phyloP scores from a whole-genome alignment of 2,888 invertebrate species.

The Odontocolon sp. region DNA sequence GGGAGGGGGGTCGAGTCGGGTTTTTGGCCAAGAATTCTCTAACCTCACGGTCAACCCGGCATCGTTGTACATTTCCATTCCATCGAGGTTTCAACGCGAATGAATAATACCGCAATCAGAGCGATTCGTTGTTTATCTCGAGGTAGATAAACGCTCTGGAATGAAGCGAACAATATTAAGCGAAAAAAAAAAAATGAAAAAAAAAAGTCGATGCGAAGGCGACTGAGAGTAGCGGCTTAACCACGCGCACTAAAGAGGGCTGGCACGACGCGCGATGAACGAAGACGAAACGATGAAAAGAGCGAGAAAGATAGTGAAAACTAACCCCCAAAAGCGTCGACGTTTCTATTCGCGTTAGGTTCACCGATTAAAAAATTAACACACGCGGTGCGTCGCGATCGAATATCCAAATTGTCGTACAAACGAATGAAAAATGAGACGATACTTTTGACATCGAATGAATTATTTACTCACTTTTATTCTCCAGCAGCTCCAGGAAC shows the following conservation, averaged over 20 bases:
- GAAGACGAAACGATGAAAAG: conserved; percentile 7
- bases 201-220: not conserved
- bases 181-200: not conserved
- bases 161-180: not conserved
- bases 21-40: no score
- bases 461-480: conserved; percentile 62
- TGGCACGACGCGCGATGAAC: conserved; percentile 46
- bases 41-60: no score
- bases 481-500: conserved; percentile 19
- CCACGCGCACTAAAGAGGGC: conserved; percentile 49
- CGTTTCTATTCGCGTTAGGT: conserved; percentile 31
- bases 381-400: no score
- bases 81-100: no score
- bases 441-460: no score
- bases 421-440: not conserved
- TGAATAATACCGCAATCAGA: no score
- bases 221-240: conserved; percentile 2
- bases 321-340: conserved; percentile 70
- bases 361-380: not conserved
- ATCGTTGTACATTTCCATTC: no score
- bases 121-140: no score
- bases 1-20: no score
- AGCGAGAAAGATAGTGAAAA: conserved; percentile 59
- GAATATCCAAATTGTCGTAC: no score
- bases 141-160: not conserved